A percentile compares a stretch with the other conserved stretches of the same genome.
phyloP scores from a whole-genome alignment of 1,140 invertebrate species.

The Bacillus rossius region DNA sequence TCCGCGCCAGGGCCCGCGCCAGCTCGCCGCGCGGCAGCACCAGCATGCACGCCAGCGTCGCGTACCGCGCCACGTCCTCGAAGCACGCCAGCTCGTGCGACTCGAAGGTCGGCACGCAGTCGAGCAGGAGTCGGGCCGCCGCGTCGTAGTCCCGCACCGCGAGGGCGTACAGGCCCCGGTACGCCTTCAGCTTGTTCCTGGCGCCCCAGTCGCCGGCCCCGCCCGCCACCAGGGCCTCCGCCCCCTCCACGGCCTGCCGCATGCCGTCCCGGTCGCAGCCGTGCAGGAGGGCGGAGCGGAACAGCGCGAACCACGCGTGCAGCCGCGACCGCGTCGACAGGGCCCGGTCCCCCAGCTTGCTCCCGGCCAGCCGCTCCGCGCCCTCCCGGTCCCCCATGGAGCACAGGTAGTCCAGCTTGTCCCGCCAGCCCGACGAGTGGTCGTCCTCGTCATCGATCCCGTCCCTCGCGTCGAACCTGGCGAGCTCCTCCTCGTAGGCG shows the following conservation, averaged over 20 bases:
- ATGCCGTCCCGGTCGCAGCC: conserved; percentile 85
- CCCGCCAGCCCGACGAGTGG: too few species aligned
- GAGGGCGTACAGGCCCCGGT: conserved; percentile 92
- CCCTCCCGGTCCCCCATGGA: not conserved
- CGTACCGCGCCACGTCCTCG: conserved; percentile 70
- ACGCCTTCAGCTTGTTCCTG: conserved; percentile 92
- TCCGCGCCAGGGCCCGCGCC: too few species aligned
- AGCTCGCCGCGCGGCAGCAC: conserved; percentile 76
- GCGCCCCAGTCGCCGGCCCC: conserved; percentile 99
- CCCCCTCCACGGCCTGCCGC: conserved; percentile 88
- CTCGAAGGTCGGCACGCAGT: conserved; percentile 99
- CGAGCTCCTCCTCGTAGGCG: too few species aligned
- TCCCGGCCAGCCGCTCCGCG: conserved; percentile 57
- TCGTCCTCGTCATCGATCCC: too few species aligned
- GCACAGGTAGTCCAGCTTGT: too few species aligned
- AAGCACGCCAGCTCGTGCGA: conserved; percentile 98
- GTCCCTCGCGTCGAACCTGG: too few species aligned
- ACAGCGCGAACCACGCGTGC: conserved; percentile 89
- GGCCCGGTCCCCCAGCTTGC: conserved; percentile 93
- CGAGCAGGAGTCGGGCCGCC: conserved; percentile 79
- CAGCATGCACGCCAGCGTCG: conserved; percentile 82
- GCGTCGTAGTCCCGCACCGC: conserved; percentile 76
- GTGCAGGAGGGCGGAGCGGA: conserved; percentile 88
- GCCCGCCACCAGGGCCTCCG: conserved; percentile 32
- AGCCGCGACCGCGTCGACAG: conserved; percentile 88